phyloP scores from a whole-genome alignment of 1,140 invertebrate genomes.

The Mylabris phalerata region DNA sequence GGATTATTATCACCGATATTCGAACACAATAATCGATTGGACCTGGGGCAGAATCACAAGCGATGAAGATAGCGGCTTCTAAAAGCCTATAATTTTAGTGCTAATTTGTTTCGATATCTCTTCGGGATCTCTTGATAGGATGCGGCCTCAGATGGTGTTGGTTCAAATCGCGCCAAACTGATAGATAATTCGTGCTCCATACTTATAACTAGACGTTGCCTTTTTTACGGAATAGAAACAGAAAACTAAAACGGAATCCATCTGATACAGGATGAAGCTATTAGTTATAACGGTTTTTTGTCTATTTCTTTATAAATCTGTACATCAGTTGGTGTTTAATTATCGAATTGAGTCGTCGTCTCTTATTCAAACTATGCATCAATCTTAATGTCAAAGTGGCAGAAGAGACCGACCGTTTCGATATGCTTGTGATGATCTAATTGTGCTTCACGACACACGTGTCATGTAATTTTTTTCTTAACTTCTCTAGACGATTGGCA shows the following conservation, averaged over 20 bases:
- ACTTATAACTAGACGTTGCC: too few species aligned
- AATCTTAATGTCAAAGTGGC: conserved; percentile 10
- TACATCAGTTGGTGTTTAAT: too few species aligned
- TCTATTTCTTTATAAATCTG: too few species aligned
- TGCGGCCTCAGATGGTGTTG: too few species aligned
- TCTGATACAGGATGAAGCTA: too few species aligned
- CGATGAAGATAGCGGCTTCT: conserved; percentile 41
- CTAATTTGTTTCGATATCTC: conserved; percentile 42
- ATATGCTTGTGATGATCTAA: conserved; percentile 20
- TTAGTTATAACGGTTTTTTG: too few species aligned
- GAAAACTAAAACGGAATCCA: too few species aligned
- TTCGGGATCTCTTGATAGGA: conserved; percentile 23
- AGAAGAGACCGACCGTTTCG: conserved; percentile 15
- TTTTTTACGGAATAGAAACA: too few species aligned
- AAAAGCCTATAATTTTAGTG: conserved; percentile 42
- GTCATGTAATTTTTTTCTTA: not conserved
- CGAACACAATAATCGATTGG: conserved; percentile 38
- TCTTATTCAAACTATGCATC: conserved; percentile 5
- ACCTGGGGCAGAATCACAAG: conserved; percentile 34
- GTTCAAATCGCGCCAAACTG: too few species aligned
- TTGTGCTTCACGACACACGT: conserved; percentile 21
- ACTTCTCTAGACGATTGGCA: conserved; percentile 11
- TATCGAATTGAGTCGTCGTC: too few species aligned
- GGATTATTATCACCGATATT: conserved; percentile 32
- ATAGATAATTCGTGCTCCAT: too few species aligned